A percentile compares a stretch with the other conserved stretches of the same genome.
These are phyloP conservation scores for Ophraella communa DNA, from an alignment of 2,888 invertebrate species.

Conservation along the genomic window DNA sequence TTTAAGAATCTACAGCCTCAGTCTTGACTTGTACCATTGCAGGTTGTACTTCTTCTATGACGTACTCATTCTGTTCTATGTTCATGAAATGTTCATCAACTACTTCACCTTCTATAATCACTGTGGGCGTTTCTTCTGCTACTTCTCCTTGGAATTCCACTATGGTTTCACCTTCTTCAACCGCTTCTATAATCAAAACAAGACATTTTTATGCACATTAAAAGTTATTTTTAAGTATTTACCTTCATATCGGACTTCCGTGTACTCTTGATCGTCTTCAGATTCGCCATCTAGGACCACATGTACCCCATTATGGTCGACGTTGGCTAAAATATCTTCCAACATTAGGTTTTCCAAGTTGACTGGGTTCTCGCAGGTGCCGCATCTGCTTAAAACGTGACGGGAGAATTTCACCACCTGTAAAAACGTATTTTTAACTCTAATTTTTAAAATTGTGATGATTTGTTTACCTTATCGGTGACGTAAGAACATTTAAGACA, in stretches of 20 bases:
- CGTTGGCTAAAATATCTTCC: constrained; percentile 34
- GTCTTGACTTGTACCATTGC: background rate
- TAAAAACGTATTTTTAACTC: no score
- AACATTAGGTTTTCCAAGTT: constrained; percentile 32
- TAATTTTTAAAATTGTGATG: background rate
- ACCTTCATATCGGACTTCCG: background rate
- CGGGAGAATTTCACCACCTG: constrained; percentile 38
- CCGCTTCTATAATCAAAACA: background rate
- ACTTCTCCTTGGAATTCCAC: background rate
- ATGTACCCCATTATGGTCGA: constrained; percentile 27
- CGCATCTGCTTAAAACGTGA: constrained; percentile 41
- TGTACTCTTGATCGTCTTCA: background rate
- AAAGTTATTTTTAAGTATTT: background rate
- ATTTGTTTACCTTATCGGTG: constrained; percentile 30
- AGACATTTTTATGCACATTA: background rate
- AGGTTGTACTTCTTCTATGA: background rate
- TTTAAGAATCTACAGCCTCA: background rate
- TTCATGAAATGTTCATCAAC: background rate
- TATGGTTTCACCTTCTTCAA: constrained; percentile 1
- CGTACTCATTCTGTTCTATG: background rate
- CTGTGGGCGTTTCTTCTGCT: background rate
- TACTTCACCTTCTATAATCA: constrained; percentile 2
- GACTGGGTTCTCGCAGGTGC: constrained; percentile 20
- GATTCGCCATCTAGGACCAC: constrained; percentile 26
- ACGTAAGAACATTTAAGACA: constrained; percentile 43